These are phyloP conservation scores for Nothoprocta perdicaria DNA, from an alignment of 2,113 vertebrate genomes.

Conservation along the genomic window DNA sequence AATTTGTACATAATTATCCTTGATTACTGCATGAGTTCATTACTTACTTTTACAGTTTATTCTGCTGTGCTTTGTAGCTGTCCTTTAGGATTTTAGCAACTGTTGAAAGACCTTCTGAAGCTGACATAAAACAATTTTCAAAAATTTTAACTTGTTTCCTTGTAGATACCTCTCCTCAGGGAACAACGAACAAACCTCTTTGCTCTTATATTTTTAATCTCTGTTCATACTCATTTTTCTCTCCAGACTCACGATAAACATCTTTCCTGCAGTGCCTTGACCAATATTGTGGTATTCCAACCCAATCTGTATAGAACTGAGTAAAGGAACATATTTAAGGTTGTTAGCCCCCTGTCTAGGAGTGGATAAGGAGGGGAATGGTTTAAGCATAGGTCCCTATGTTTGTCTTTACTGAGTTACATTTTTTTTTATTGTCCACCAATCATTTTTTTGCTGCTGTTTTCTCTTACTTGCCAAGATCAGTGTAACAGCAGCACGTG, in stretches of 20 bases:
- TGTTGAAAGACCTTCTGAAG: background rate
- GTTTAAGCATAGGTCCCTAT: background rate
- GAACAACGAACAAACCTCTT: background rate
- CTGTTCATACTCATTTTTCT: background rate
- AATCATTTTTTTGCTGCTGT: background rate
- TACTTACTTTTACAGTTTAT: background rate
- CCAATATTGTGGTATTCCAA: background rate
- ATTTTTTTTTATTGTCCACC: background rate
- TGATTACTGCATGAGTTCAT: background rate
- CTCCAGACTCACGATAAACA: background rate
- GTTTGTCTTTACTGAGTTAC: background rate
- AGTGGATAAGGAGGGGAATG: background rate
- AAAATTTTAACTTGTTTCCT: background rate
- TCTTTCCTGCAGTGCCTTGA: background rate
- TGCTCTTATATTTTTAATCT: background rate
- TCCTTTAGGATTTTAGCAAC: background rate
- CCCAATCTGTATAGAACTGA: background rate
- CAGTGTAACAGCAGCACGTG: background rate
- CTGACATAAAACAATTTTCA: background rate
- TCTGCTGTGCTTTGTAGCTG: background rate
- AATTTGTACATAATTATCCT: background rate
- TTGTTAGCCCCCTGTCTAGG: background rate
- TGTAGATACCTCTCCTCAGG: background rate
- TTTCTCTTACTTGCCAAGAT: background rate
- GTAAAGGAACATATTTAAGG: background rate